A percentile compares a stretch with the other conserved stretches of the same genome.
Evolutionary conservation across 2,113 vertebrate species (phyloP).

Genomic region (Ictalurus punctatus): DNA sequence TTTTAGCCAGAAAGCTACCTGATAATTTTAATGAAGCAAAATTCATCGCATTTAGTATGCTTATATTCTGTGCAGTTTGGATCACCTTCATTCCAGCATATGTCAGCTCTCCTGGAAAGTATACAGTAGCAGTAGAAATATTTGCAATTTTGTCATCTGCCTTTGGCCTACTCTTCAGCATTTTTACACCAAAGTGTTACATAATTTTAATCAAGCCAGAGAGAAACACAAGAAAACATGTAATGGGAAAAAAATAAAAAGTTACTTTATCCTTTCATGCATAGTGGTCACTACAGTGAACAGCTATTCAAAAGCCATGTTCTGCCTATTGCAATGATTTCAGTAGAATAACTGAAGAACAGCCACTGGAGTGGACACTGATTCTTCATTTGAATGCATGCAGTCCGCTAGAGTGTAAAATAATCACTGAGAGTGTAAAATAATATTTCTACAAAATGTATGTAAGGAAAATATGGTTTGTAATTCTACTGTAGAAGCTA

Average conservation of each 20-base stretch:
- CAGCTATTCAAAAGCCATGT: no score
- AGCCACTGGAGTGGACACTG: no score
- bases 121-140: constrained; percentile 63
- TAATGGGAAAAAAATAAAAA: constrained; percentile 56
- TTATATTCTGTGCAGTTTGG: constrained; percentile 65
- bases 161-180: constrained; percentile 59
- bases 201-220: constrained; percentile 64
- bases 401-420: no score
- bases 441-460: background rate
- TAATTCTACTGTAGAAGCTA: background rate
- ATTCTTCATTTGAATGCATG: no score
- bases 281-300: no score
- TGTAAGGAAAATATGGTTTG: background rate
- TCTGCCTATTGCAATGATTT: no score
- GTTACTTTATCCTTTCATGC: background rate
- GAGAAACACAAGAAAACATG: constrained; percentile 60
- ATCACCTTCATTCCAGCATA: constrained; percentile 64
- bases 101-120: constrained; percentile 63
- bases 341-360: no score
- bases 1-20: constrained; percentile 61
- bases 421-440: background rate
- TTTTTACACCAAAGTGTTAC: constrained; percentile 64
- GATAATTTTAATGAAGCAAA: constrained; percentile 67
- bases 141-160: constrained; percentile 64
- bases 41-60: constrained; percentile 64